These are phyloP conservation scores for Oasisia sp. DNA, from an alignment of 2,888 invertebrate species.

Conservation along the genomic window DNA sequence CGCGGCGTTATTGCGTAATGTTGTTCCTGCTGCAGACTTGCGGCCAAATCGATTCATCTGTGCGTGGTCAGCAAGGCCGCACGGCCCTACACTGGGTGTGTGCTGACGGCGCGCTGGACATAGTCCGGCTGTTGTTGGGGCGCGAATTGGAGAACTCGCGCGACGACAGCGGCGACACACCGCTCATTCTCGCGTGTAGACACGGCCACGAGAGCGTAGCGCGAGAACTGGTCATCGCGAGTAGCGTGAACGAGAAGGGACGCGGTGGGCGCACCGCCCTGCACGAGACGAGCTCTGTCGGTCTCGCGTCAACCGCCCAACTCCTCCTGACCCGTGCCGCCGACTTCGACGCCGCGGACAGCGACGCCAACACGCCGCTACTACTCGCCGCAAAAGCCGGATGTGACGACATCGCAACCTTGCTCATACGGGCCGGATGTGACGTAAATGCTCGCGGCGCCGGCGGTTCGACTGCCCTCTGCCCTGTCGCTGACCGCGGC, in stretches of 20 bases:
- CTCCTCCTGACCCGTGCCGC: not conserved
- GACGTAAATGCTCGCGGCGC: conserved; percentile 27
- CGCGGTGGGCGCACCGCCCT: conserved; percentile 30
- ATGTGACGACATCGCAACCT: not conserved
- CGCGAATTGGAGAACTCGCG: conserved; percentile 18
- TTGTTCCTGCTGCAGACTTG: not conserved
- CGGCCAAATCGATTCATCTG: conserved; percentile 26
- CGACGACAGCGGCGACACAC: conserved; percentile 28
- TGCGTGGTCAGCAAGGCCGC: conserved; percentile 29
- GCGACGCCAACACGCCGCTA: not conserved
- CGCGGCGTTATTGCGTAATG: not conserved
- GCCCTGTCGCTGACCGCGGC: conserved; percentile 28
- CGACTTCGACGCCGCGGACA: not conserved
- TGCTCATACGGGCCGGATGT: conserved; percentile 21
- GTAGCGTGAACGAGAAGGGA: conserved; percentile 29
- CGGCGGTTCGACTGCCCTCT: conserved; percentile 28
- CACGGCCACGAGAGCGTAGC: conserved; percentile 26
- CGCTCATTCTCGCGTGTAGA: conserved; percentile 29
- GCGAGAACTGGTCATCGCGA: conserved; percentile 7
- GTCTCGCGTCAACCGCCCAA: conserved; percentile 14
- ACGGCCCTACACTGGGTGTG: conserved; percentile 35
- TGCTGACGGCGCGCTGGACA: conserved; percentile 23
- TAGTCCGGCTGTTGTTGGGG: conserved; percentile 25
- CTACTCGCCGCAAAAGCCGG: not conserved
- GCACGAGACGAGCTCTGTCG: conserved; percentile 29